Evolutionary conservation across 2,888 invertebrate species (phyloP).

Genomic region (Tryphoninae sp.): DNA sequence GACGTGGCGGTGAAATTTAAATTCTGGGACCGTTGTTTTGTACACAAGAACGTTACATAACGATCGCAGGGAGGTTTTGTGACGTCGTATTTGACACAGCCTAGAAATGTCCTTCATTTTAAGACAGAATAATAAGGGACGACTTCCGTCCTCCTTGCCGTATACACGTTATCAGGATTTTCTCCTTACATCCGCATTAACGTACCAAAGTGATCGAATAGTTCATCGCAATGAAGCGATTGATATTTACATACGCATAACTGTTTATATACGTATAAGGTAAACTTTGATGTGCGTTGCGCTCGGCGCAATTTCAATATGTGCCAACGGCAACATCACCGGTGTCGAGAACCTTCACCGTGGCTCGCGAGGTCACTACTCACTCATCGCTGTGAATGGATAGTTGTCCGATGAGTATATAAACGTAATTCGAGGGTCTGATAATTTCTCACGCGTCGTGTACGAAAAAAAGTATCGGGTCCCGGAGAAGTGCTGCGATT

Average conservation of each 20-base stretch:
- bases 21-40: too few species aligned
- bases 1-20: too few species aligned
- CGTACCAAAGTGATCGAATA: background rate
- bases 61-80: too few species aligned
- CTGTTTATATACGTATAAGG: background rate
- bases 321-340: slow-evolving; percentile 8
- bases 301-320: slow-evolving; percentile 22
- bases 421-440: slow-evolving; percentile 34
- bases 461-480: slow-evolving; percentile 5
- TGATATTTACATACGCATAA: slow-evolving; percentile 28
- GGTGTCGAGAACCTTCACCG: slow-evolving; percentile 58
- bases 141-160: background rate
- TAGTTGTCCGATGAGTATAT: slow-evolving; percentile 31
- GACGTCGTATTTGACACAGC: too few species aligned
- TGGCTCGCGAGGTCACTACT: slow-evolving; percentile 50
- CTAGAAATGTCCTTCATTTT: too few species aligned
- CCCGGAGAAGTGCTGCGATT: too few species aligned
- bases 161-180: background rate
- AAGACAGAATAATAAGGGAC: too few species aligned
- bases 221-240: slow-evolving; percentile 28
- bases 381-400: slow-evolving; percentile 21
- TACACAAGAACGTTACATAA: too few species aligned
- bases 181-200: background rate
- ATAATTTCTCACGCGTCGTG: background rate
- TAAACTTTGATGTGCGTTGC: background rate